Base-by-base conservation (phyloP, 35 echinoderm and acorn worm genomes). In the Apostichopus parvimensis region DNA sequence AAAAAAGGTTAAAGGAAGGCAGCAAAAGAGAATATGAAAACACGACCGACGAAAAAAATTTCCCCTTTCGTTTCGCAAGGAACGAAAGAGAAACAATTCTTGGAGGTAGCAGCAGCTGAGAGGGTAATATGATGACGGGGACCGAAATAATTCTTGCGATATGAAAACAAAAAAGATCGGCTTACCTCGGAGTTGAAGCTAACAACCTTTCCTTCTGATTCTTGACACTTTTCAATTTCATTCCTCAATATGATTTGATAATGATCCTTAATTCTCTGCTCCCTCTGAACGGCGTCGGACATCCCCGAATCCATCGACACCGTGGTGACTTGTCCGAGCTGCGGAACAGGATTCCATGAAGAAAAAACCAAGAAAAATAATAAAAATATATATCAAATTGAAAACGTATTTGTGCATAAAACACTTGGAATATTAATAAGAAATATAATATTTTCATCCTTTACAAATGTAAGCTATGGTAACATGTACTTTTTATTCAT, bases 241-340 rank as follows among this genome's bases (percentile, higher is more conserved):
- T 91, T 77, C 20, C 77, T 72, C 79, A 91, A 68, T 79, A 78
- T 56, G 24, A 34, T 15, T 53, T 77, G 71, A 73, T 91, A 91
- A 91, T 91, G 89, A 14, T 91, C 89, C 73, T 79, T 77, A 57
- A 91, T 91, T 73, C 71, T 91, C 24, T 91, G 71, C 78, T 91
- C 89, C 77, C 89, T 77, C 52, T 58, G 73, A 8, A 91, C 57
- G 34, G 77, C 56, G 20, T 91, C 89, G 8, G 89, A 78, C 54
- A 53, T n/a, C 76, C 64, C 89, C 6, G 56, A 91, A 53, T 91
- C 89, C 89, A 91, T 91, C 9, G 89, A 78, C 25, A 91, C 53
- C 9, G n/a, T 61, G 53, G 52, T 79, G 15, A 91, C 24, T 57
- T 91, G 71, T 91, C 89, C 89, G 23, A 91, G 89, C 89, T 91